Base-by-base conservation (phyloP, 2,888 invertebrate species). In the Aleiodes leptofemur region DNA sequence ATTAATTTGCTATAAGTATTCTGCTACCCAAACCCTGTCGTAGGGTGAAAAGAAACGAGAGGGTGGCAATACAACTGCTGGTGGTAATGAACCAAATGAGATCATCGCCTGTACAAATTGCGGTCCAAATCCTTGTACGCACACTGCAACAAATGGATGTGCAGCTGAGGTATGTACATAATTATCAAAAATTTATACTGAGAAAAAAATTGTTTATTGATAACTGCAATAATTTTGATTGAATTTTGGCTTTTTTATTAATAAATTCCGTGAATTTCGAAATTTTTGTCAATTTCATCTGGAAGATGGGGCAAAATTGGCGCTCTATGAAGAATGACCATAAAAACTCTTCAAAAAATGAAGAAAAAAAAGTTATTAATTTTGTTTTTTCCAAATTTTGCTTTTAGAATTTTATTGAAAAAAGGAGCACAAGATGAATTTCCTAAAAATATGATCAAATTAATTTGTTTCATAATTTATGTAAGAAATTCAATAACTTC, bases 31-130 rank as follows among this genome's bases (percentile, higher is more conserved):
- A 84, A 85, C 87, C 88, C 87, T 89, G 86, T 90, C 89, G 85
- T 92, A 96, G 96, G 95, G 94, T 86, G 95, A 96, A 90, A 96
- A 96, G 92, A 95, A 96, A 90, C 92, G 95, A 83, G 96, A 96
- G 86, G 93, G 94, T 72, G 85, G 86, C 78, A 79, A 80, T 61
- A 74, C 80, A 50, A 79, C 81, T 29, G 83, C 82, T 69, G 76
- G 80, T 64, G 82, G 82, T 74, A 92, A 93, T 80, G 94, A 94
- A 81, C 94, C 95, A 76, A 95, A 95, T 85, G 96, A 96, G 90
- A 93, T 96, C 84, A 95, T 96, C 77, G 93, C 95, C 79, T 96
- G 96, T 89, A 94, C 96, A 77, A 94, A 94, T 82, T 96, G 96
- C 89, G 93, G 93, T 83, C 94, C 95, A 66, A 95, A 95, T 86